Percentiles rank a stretch among this genome's conserved stretches.
Evolutionary conservation across 2,888 invertebrate species (phyloP).

Genomic region (Pterostichus madidus): DNA sequence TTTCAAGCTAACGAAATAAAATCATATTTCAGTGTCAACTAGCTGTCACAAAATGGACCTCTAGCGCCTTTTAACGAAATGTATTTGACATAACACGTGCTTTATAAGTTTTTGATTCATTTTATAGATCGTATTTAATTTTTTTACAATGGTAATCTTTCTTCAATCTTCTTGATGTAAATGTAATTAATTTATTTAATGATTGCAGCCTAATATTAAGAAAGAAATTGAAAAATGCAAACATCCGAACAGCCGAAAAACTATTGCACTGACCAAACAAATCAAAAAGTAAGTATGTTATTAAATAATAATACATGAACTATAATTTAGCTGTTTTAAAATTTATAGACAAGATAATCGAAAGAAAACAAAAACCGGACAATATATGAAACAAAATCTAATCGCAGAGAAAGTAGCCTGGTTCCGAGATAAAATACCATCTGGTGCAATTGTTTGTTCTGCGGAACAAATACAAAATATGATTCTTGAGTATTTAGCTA

Average conservation of each 20-base stretch:
- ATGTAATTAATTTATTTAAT: not conserved
- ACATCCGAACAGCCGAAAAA: constrained; percentile 93
- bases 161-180: not conserved
- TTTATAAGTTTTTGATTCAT: not conserved
- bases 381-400: constrained; percentile 86
- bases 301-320: constrained; percentile 29
- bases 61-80: not conserved
- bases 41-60: constrained; percentile 47
- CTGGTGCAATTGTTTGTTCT: constrained; percentile 78
- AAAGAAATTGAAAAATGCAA: constrained; percentile 81
- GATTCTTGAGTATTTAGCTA: constrained; percentile 79
- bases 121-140: not conserved
- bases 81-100: constrained; percentile 5
- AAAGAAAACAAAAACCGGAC: constrained; percentile 82
- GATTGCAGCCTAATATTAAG: constrained; percentile 76
- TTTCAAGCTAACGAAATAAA: constrained; percentile 41
- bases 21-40: constrained; percentile 53
- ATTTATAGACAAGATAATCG: constrained; percentile 78
- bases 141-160: constrained; percentile 14
- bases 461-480: constrained; percentile 82
- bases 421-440: constrained; percentile 85
- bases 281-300: constrained; percentile 79
- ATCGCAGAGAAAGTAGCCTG: constrained; percentile 88
- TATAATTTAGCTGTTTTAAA: constrained; percentile 22
- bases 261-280: constrained; percentile 85